Evolutionary conservation across 2,797 vertebrate species (phyloP), one percentile per base, ranked within the genome.

Genomic region (Protonibea diacanthus): DNA sequence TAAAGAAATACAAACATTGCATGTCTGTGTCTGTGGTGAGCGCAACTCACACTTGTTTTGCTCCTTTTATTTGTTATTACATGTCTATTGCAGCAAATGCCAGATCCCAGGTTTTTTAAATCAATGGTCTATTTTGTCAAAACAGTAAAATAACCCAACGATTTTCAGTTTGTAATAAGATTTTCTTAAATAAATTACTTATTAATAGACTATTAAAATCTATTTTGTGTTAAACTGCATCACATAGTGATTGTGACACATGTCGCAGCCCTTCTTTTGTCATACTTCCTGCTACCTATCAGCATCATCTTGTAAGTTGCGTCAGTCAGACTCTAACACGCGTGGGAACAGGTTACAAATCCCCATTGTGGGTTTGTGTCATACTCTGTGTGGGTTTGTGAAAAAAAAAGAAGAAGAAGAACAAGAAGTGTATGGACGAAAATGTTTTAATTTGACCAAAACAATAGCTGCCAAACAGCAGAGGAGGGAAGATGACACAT

Each of bases 401-500:
- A 60, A 60, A 78, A 60, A 81, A 83, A 81, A 83, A 73, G 27
- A 83, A 27, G 25, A n/a, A n/a, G n/a, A n/a, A n/a, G 1, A 3
- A 85, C 75, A 8, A 33, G 33, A 76, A 81, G 74, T 60, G 69
- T 13, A 57, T 4, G 61, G 49, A 42, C 60, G 47, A 78, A 64
- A 25, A 23, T 23, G 74, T 85, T 74, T 38, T 65, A 61, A 51
- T 66, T 74, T 48, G 56, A 84, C 58, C 73, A 70, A 71, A 85
- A 89, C 75, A 93, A 89, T 80, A 57, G 83, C 82, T 76, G 78
- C 56, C 62, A 60, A 83, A 73, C 51, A 60, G 65, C 52, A 48
- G 67, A 83, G 61, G 79, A 76, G 79, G 84, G 78, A 89, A 79
- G 84, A 84, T 93, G 90, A 90, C 92, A 92, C 91, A 91, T 92